These are phyloP conservation scores for Dasyurus viverrinus DNA, from an alignment of 2,113 vertebrate species.

Conservation along the genomic window DNA sequence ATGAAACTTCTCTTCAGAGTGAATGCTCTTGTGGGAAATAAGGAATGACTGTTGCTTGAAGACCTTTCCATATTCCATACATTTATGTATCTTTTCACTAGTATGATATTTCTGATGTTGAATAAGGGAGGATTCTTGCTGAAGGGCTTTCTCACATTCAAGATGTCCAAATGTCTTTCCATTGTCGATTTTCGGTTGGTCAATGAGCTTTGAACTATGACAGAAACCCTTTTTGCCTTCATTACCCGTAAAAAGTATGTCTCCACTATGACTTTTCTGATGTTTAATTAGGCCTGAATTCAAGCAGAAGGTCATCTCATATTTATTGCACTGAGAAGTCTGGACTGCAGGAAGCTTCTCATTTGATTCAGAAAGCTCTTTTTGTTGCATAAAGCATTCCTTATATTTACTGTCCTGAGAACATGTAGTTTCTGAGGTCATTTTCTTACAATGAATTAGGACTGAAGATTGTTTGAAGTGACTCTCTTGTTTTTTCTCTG, in stretches of 20 bases:
- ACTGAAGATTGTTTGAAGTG: background rate
- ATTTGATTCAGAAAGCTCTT: background rate
- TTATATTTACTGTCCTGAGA: background rate
- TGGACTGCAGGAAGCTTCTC: background rate
- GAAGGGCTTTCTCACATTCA: background rate
- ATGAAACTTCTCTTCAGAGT: background rate
- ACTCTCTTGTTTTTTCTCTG: background rate
- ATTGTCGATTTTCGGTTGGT: background rate
- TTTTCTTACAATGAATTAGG: background rate
- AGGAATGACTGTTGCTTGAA: too few species aligned
- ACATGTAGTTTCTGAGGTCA: background rate
- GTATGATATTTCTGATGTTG: too few species aligned
- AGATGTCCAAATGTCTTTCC: background rate
- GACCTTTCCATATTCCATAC: too few species aligned
- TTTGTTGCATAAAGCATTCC: background rate
- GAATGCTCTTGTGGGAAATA: background rate
- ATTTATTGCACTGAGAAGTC: background rate
- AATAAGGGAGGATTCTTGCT: too few species aligned
- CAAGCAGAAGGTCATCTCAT: background rate
- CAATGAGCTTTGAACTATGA: background rate
- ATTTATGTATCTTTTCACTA: too few species aligned
- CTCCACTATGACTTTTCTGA: background rate
- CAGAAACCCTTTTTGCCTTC: background rate
- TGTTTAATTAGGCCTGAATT: background rate
- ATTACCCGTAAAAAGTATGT: background rate